A percentile compares a stretch with the other conserved stretches of the same genome.
These are phyloP conservation scores for Hylaeus anthracinus DNA, from an alignment of 1,140 invertebrate species.

Conservation along the genomic window DNA sequence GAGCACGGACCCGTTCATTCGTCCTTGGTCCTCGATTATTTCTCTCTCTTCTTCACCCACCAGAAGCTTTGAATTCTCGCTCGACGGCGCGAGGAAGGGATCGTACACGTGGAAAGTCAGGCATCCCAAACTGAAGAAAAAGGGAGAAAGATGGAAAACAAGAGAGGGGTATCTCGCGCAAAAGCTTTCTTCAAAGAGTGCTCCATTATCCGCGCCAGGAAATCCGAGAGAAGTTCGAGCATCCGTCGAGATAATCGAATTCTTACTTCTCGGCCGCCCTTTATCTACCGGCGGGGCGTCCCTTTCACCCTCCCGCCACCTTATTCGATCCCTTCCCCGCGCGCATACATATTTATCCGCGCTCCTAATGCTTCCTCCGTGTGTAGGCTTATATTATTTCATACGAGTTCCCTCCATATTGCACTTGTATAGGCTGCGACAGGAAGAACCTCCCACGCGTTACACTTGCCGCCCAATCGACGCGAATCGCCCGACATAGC, in stretches of 20 bases:
- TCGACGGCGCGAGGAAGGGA: slow-evolving; percentile 21
- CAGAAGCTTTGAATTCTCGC: slow-evolving; percentile 59
- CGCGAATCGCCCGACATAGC: neutral
- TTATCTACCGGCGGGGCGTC: slow-evolving; percentile 54
- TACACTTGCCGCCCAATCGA: slow-evolving; percentile 9
- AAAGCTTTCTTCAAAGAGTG: slow-evolving; percentile 68
- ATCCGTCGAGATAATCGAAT: slow-evolving; percentile 67
- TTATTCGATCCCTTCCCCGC: slow-evolving; percentile 32
- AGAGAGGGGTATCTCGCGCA: slow-evolving; percentile 51
- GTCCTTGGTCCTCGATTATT: slow-evolving; percentile 37
- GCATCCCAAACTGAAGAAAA: slow-evolving; percentile 18
- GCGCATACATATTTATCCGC: slow-evolving; percentile 62
- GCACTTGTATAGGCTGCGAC: neutral
- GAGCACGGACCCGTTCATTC: neutral
- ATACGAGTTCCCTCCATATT: slow-evolving; percentile 1
- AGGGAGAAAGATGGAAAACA: slow-evolving; percentile 34
- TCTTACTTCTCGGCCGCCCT: slow-evolving; percentile 66
- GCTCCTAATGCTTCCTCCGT: slow-evolving; percentile 52
- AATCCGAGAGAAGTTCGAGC: slow-evolving; percentile 69
- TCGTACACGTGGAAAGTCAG: slow-evolving; percentile 26
- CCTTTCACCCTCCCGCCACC: neutral
- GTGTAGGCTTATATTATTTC: slow-evolving; percentile 14
- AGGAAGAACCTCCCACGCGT: neutral
- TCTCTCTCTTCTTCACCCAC: slow-evolving; percentile 20
- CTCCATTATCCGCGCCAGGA: slow-evolving; percentile 68